phyloP scores from a whole-genome alignment of 2,113 vertebrate species.

The Sporophila hypoxantha region DNA sequence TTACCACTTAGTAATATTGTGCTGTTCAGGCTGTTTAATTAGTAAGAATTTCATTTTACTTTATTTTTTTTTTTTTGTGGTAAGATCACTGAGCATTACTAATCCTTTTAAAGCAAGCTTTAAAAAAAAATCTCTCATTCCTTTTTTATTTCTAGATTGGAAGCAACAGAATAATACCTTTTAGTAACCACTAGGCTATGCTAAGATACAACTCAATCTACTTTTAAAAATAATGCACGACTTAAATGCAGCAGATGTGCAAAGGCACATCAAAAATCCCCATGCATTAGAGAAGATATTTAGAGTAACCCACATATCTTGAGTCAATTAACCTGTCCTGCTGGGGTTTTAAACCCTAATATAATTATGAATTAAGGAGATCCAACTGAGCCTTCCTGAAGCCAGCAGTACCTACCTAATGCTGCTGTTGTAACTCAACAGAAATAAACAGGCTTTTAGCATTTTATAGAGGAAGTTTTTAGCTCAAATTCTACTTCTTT shows the following conservation, averaged over 20 bases:
- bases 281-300: neutral
- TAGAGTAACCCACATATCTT: neutral
- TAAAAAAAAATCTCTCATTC: neutral
- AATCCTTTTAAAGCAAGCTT: neutral
- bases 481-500: neutral
- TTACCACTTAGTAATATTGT: neutral
- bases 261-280: neutral
- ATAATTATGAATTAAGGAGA: neutral
- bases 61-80: neutral
- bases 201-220: slow-evolving; percentile 55
- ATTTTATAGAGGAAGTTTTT: neutral
- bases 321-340: neutral
- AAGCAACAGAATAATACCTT: neutral
- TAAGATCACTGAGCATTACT: neutral
- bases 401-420: neutral
- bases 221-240: neutral
- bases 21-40: neutral
- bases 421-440: neutral
- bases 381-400: neutral
- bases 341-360: neutral
- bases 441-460: neutral
- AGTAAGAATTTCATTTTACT: neutral
- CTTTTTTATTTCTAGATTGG: neutral
- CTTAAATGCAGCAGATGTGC: neutral
- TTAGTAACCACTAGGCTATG: slow-evolving; percentile 68